Evolutionary conservation across 2,113 vertebrate genomes (phyloP).

Genomic region (Mystacornis crossleyi): DNA sequence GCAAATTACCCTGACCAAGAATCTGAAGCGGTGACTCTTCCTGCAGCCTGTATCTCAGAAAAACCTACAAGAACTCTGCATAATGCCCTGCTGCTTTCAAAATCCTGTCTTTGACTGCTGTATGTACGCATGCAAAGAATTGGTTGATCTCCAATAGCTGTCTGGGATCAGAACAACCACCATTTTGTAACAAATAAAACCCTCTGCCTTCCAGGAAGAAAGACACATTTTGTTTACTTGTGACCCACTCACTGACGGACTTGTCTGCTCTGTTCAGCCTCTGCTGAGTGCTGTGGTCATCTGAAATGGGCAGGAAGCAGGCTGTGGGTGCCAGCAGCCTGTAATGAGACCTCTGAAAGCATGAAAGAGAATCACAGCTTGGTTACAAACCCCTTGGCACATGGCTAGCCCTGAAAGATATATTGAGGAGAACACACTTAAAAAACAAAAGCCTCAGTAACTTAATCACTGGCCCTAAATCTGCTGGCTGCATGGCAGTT

Average conservation of each 20-base stretch:
- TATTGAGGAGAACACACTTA: neutral
- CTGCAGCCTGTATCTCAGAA: neutral
- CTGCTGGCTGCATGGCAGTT: neutral
- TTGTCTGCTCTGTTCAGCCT: neutral
- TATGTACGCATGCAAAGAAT: neutral
- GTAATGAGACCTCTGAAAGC: conserved; percentile 18
- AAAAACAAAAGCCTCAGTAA: conserved; percentile 41
- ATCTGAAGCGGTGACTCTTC: neutral
- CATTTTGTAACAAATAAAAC: neutral
- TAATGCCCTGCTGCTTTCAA: neutral
- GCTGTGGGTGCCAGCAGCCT: neutral
- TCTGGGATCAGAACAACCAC: neutral
- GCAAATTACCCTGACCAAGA: neutral
- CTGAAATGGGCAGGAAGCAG: neutral
- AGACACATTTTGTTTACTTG: neutral
- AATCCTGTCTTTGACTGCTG: neutral
- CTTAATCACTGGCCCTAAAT: conserved; percentile 32
- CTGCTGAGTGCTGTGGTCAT: neutral
- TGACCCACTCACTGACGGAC: neutral
- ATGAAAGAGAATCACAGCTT: conserved; percentile 25
- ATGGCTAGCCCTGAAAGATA: conserved; percentile 33
- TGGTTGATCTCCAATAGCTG: neutral
- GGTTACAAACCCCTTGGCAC: conserved; percentile 10
- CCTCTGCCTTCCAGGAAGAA: neutral
- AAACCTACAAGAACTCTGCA: neutral